A percentile compares a stretch with the other conserved stretches of the same genome.
These are phyloP conservation scores for Aphelinus certus DNA, from an alignment of 1,140 invertebrate species.

Conservation along the genomic window DNA sequence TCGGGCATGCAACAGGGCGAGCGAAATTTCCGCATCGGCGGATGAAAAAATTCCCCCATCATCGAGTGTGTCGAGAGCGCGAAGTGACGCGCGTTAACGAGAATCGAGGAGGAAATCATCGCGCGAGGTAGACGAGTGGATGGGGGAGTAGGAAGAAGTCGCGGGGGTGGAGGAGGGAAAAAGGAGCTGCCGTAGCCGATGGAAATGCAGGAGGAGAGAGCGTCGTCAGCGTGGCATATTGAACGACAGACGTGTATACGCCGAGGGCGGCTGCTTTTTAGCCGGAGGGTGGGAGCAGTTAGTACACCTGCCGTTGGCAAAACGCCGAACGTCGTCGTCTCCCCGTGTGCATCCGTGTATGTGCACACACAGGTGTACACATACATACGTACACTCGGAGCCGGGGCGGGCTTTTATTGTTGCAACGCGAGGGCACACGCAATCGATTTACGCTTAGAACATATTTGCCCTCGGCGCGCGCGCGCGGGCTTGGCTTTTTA, in stretches of 20 bases:
- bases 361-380: too few relatives aligned
- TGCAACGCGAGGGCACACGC: background rate
- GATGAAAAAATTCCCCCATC: background rate
- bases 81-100: too few relatives aligned
- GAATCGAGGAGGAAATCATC: too few relatives aligned
- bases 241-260: constrained; percentile 5
- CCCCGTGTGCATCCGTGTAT: too few relatives aligned
- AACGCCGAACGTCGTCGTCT: background rate
- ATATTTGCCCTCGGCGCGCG: background rate
- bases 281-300: background rate
- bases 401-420: background rate
- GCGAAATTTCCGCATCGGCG: too few relatives aligned
- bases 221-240: background rate
- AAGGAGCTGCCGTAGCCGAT: background rate
- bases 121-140: too few relatives aligned
- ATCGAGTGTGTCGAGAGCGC: background rate
- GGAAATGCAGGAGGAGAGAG: background rate
- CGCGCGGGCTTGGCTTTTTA: too few relatives aligned
- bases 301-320: constrained; percentile 15
- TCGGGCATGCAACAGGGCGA: too few relatives aligned
- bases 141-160: background rate
- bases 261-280: background rate
- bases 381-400: too few relatives aligned
- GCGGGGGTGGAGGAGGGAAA: background rate
- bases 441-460: constrained; percentile 1